Conservation (phyloP, 1,140 invertebrate species). For the Brachionus calyciflorus region DNA sequence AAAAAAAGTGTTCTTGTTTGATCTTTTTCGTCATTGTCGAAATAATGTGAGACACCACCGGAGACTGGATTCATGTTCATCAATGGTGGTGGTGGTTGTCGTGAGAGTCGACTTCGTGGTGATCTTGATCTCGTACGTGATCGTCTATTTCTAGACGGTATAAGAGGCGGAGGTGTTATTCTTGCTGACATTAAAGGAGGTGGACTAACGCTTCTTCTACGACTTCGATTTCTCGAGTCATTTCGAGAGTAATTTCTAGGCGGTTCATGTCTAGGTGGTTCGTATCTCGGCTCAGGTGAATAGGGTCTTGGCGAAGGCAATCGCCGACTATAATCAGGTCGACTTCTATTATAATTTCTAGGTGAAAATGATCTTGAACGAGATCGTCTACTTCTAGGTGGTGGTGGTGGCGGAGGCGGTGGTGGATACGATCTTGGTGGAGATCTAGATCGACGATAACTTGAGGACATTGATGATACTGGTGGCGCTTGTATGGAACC, state of each 20-base stretch:
- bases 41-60: constrained; percentile 12
- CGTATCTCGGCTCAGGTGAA: no score
- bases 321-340: no score
- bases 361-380: no score
- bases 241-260: no score
- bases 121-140: not conserved
- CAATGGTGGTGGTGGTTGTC: not conserved
- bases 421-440: not conserved
- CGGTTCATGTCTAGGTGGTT: no score
- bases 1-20: constrained; percentile 29
- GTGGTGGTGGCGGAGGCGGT: not conserved
- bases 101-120: not conserved
- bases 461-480: not conserved
- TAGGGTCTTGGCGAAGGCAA: no score
- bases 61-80: not conserved
- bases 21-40: constrained; percentile 45
- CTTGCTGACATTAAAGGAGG: no score
- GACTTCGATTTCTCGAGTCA: no score
- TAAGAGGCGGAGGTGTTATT: not conserved
- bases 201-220: no score
- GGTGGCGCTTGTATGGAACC: not conserved
- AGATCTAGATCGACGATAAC: not conserved
- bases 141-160: not conserved
- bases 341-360: no score
- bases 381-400: not conserved